phyloP scores from a whole-genome alignment of 1,140 invertebrate genomes.

The Brachystomella parvula region DNA sequence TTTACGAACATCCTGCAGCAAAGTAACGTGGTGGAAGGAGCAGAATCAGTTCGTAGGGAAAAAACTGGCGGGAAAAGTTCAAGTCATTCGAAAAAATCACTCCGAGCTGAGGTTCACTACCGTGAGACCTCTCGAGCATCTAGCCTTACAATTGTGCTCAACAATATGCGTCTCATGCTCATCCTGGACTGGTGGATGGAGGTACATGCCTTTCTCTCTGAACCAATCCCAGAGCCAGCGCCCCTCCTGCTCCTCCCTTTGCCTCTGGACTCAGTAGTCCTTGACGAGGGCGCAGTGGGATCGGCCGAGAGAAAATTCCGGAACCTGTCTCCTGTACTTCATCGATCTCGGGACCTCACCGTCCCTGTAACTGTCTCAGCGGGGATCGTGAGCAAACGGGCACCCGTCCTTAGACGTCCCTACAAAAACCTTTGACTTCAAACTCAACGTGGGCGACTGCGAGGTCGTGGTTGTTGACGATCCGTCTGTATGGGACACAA shows the following conservation, averaged over 20 bases:
- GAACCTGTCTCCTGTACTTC: constrained; percentile 19
- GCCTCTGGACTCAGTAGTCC: neutral
- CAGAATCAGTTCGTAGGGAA: neutral
- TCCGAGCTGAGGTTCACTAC: constrained; percentile 80
- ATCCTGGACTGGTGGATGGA: constrained; percentile 89
- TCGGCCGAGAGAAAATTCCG: neutral
- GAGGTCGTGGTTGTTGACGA: constrained; percentile 91
- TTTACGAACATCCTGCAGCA: constrained; percentile 81
- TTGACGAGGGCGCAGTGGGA: neutral
- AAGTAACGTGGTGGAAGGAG: constrained; percentile 7
- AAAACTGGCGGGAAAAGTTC: neutral
- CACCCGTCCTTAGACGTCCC: constrained; percentile 47
- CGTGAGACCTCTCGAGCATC: constrained; percentile 41
- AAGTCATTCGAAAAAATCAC: constrained; percentile 44
- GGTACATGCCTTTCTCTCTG: constrained; percentile 67
- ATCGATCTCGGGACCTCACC: constrained; percentile 21
- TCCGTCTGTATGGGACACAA: constrained; percentile 74
- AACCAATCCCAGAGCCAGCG: constrained; percentile 25
- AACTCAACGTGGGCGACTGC: constrained; percentile 90
- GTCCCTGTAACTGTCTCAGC: constrained; percentile 41
- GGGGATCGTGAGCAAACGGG: constrained; percentile 46
- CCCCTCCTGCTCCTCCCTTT: constrained; percentile 12
- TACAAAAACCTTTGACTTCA: constrained; percentile 59
- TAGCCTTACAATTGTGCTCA: constrained; percentile 81
- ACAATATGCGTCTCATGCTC: constrained; percentile 90